These are phyloP conservation scores for Teinopalpus imperialis DNA, from an alignment of 2,888 invertebrate species.

Conservation along the genomic window DNA sequence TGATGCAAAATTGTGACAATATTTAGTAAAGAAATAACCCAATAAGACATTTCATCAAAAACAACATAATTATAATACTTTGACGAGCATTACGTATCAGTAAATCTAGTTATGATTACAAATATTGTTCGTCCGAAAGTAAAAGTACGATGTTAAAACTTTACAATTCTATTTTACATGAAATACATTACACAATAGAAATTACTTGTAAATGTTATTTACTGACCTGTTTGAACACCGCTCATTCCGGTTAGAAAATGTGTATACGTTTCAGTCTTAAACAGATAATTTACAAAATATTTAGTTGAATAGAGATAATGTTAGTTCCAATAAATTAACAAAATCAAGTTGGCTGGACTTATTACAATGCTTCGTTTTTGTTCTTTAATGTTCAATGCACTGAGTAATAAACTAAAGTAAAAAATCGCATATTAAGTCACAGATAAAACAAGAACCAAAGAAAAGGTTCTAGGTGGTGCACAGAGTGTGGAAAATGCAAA, in stretches of 20 bases:
- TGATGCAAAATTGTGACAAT: too few relatives aligned
- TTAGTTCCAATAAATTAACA: conserved; percentile 9
- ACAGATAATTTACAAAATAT: background rate
- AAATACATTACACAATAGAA: background rate
- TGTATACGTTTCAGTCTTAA: conserved; percentile 23
- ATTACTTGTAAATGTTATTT: conserved; percentile 15
- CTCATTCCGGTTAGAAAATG: conserved; percentile 50
- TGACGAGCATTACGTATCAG: too few relatives aligned
- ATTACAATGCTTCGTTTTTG: conserved; percentile 11
- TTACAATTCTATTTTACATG: too few relatives aligned
- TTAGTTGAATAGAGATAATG: background rate
- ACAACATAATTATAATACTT: too few relatives aligned
- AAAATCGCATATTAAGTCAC: background rate
- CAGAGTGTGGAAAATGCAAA: too few relatives aligned
- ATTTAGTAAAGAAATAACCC: too few relatives aligned
- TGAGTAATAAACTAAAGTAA: conserved; percentile 11
- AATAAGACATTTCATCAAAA: too few relatives aligned
- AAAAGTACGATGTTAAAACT: too few relatives aligned
- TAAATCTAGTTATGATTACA: too few relatives aligned
- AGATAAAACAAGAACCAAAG: background rate
- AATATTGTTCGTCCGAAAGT: too few relatives aligned
- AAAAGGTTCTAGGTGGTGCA: background rate
- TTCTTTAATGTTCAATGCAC: conserved; percentile 16
- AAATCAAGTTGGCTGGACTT: conserved; percentile 16
- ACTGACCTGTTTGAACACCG: conserved; percentile 67